Evolutionary conservation across 2,888 invertebrate species (phyloP).

Genomic region (Nasonia oneida): DNA sequence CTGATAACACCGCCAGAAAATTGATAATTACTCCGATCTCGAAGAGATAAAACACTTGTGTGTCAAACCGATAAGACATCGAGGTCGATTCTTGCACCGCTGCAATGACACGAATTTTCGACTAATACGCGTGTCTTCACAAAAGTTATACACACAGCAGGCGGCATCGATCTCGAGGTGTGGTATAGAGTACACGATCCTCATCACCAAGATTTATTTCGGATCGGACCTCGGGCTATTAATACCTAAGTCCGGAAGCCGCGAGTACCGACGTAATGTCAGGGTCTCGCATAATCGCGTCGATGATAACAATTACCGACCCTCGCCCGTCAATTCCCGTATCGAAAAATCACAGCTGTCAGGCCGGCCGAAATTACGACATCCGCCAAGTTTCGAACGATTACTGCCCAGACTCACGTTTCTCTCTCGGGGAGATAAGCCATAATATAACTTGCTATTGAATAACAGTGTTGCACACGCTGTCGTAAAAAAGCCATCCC

Average conservation of each 20-base stretch:
- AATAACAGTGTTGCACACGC: background rate
- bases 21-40: too few relatives aligned
- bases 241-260: background rate
- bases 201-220: background rate
- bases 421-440: background rate
- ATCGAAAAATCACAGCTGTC: background rate
- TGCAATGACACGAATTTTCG: too few relatives aligned
- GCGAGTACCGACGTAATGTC: background rate
- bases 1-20: too few relatives aligned
- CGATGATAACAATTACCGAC: slow-evolving; percentile 1
- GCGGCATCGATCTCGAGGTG: too few relatives aligned
- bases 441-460: background rate
- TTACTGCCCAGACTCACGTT: background rate
- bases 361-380: background rate
- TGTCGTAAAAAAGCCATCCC: background rate
- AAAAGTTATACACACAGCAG: too few relatives aligned
- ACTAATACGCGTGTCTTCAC: too few relatives aligned
- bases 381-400: background rate
- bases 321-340: background rate
- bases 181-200: too few relatives aligned
- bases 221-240: background rate
- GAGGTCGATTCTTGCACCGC: too few relatives aligned
- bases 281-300: slow-evolving; percentile 1
- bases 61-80: too few relatives aligned
- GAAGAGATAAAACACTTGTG: too few relatives aligned